A percentile compares a stretch with the other conserved stretches of the same genome.
Conservation (phyloP, 2,888 invertebrate species). For the Pharmacophagus antenor region DNA sequence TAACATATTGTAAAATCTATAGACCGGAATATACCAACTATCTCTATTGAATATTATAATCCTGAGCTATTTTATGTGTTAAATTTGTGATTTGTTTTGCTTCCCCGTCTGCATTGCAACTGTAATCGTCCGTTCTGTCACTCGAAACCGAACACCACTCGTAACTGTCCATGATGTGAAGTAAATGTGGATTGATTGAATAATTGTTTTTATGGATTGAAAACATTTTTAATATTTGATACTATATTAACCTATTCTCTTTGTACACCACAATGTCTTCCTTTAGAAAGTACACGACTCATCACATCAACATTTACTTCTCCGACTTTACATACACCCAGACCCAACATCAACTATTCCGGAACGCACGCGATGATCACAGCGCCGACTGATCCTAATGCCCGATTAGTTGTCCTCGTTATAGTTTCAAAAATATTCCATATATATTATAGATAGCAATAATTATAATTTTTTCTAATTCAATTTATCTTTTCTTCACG, state of each 20-base stretch:
- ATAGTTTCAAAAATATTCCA: not conserved
- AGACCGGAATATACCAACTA: constrained; percentile 38
- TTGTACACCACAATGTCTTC: constrained; percentile 25
- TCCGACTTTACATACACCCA: constrained; percentile 39
- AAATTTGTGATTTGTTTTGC: constrained; percentile 50
- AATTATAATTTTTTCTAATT: no score
- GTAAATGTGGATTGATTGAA: constrained; percentile 57
- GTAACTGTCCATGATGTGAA: constrained; percentile 51
- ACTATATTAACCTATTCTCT: constrained; percentile 9
- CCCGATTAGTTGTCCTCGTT: not conserved
- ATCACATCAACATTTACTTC: constrained; percentile 62
- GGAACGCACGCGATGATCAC: constrained; percentile 38
- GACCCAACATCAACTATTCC: constrained; percentile 36
- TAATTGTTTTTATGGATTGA: constrained; percentile 5
- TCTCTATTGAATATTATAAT: constrained; percentile 51
- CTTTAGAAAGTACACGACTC: constrained; percentile 31
- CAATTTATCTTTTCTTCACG: no score
- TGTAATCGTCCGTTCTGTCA: constrained; percentile 70
- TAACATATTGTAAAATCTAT: constrained; percentile 42
- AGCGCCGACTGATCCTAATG: constrained; percentile 28
- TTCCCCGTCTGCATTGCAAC: constrained; percentile 75
- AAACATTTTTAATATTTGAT: constrained; percentile 17
- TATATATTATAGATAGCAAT: not conserved
- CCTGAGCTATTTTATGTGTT: constrained; percentile 49
- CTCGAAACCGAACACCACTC: constrained; percentile 66